Percentiles rank a stretch among this genome's conserved stretches.
Evolutionary conservation across 2,113 vertebrate genomes (phyloP).

Genomic region (Colius striatus): DNA sequence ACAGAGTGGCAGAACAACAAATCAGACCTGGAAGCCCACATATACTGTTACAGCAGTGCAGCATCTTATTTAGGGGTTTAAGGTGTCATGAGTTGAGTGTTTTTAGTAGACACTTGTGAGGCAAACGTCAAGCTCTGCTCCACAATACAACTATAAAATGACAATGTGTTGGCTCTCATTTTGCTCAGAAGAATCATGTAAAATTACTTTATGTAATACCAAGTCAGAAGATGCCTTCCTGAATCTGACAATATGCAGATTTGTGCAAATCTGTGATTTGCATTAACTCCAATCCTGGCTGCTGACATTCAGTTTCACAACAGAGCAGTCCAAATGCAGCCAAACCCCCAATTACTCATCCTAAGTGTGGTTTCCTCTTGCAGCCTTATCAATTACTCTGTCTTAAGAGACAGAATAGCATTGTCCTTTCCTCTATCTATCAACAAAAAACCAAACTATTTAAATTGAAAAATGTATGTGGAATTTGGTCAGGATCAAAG

Average conservation of each 20-base stretch:
- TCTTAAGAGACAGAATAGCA: background rate
- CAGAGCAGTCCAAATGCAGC: background rate
- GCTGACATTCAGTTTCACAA: background rate
- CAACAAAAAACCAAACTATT: background rate
- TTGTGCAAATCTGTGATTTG: background rate
- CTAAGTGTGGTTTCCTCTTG: background rate
- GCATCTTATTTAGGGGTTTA: background rate
- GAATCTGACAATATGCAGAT: background rate
- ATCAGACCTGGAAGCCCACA: background rate
- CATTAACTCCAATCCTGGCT: background rate
- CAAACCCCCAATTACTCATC: background rate
- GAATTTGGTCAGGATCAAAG: background rate
- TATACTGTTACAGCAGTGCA: background rate
- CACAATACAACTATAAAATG: too few relatives aligned
- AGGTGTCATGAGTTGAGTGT: background rate
- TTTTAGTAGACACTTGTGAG: background rate
- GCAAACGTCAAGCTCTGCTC: background rate
- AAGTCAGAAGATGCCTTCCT: background rate
- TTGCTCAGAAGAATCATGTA: background rate
- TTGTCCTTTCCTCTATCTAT: background rate
- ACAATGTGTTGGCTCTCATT: background rate
- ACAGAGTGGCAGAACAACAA: background rate
- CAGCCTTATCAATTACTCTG: accelerated
- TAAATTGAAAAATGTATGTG: background rate
- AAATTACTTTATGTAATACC: background rate